These are phyloP conservation scores for Abrostola tripartita DNA, from an alignment of 2,888 invertebrate species.

Conservation along the genomic window DNA sequence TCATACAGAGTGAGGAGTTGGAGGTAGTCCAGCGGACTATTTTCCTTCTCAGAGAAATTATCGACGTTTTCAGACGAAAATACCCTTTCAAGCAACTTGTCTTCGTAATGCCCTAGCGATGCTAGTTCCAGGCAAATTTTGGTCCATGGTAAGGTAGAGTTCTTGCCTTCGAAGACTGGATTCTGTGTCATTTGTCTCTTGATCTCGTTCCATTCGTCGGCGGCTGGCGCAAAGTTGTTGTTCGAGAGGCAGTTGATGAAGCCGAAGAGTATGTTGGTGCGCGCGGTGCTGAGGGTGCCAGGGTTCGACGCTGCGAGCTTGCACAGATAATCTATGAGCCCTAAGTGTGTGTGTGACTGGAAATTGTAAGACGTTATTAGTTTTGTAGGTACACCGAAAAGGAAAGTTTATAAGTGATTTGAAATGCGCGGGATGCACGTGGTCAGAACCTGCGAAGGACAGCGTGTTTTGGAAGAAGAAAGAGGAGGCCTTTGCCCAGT, in stretches of 20 bases:
- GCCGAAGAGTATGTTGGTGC: conserved; percentile 78
- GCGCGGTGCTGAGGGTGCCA: conserved; percentile 71
- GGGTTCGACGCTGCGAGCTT: conserved; percentile 79
- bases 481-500: too few relatives aligned
- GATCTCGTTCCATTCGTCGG: conserved; percentile 84
- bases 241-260: conserved; percentile 88
- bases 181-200: conserved; percentile 77
- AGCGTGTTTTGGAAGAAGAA: too few relatives aligned
- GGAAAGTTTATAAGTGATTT: too few relatives aligned
- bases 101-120: conserved; percentile 88
- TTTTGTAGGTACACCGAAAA: background rate
- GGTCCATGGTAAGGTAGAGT: conserved; percentile 83
- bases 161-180: conserved; percentile 73
- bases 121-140: conserved; percentile 88
- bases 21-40: conserved; percentile 80
- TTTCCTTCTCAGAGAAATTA: conserved; percentile 71
- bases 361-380: conserved; percentile 30
- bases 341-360: conserved; percentile 88
- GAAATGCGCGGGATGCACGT: too few relatives aligned
- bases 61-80: conserved; percentile 85
- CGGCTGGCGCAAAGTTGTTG: conserved; percentile 89
- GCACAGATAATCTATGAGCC: conserved; percentile 88
- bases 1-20: conserved; percentile 88
- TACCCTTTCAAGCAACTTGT: conserved; percentile 83
- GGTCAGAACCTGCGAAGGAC: too few relatives aligned